Base-by-base conservation (phyloP, 2,113 vertebrate species). In the Epinephelus cyanopodus region DNA sequence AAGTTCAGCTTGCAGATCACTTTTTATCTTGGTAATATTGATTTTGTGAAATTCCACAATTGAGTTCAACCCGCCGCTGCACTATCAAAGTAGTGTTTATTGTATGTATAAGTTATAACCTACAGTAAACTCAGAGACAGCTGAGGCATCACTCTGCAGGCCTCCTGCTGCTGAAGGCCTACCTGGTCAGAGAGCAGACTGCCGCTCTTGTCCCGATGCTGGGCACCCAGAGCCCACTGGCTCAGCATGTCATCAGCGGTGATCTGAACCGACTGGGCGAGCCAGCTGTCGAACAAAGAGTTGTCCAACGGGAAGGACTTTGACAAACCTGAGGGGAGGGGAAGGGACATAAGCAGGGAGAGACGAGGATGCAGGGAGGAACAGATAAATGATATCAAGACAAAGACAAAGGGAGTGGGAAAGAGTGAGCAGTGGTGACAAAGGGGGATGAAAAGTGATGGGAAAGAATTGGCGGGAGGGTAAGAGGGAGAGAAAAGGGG, bases 271-370 rank as follows among this genome's bases (percentile, higher is more conserved):
- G 98, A 97, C 91, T 98, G 97, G 0, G 98, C 97, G 84, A 99
- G 92, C 98, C 98, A 99, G 95, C 97, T 99, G 93, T 98, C 97
- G 86, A 99, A 98, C 95, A 99, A 95, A 21, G 97, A 96, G 91
- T 96, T 97, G 0, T 98, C 97, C 78, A 99, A 95, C 29, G 98
- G 98, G 92, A 99, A 98, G 52, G 97, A 96, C 78, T 97, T 97
- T 45, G 97, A 95, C 75, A 99, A 94, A 91, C 97, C 97, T 99
- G 69, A 25, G 77, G 19, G 47, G 64, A 27, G 25, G 61, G 21
- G 11, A 29, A 66, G 56, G 25, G n/a, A 62, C 27, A 64, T 9
- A 9, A 50, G 9, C 4, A 75, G 56, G 3, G 18, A 53, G 27
- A 45, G 27, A 66, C 21, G 45, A 33, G 10, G 25, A 63, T 52